These are phyloP conservation scores for Salvelinus sp. DNA, from an alignment of 2,113 vertebrate genomes.

Conservation along the genomic window DNA sequence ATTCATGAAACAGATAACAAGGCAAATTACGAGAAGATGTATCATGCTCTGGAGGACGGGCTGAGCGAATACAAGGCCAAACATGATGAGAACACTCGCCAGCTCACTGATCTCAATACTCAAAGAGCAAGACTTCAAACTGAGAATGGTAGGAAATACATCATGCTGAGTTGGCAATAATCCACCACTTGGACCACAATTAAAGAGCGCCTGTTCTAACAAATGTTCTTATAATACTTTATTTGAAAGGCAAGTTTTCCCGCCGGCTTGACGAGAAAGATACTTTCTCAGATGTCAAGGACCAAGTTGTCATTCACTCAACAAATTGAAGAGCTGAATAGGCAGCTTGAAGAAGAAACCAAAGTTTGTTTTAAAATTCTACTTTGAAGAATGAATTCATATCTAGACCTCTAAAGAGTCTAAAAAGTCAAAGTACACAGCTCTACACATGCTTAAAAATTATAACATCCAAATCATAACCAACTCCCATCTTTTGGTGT, in stretches of 20 bases:
- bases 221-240: neutral
- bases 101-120: slow-evolving; percentile 68
- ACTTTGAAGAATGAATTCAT: neutral
- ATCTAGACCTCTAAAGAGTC: neutral
- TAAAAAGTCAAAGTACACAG: neutral
- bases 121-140: slow-evolving; percentile 76
- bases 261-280: slow-evolving; percentile 79
- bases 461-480: too few relatives aligned
- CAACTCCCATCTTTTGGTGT: neutral
- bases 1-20: slow-evolving; percentile 24
- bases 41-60: slow-evolving; percentile 76
- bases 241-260: slow-evolving; percentile 68
- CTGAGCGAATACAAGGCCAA: slow-evolving; percentile 75
- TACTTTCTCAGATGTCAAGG: slow-evolving; percentile 78
- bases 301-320: slow-evolving; percentile 76
- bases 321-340: slow-evolving; percentile 79
- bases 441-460: neutral
- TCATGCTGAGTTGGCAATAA: too few relatives aligned
- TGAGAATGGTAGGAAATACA: slow-evolving; percentile 64
- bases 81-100: slow-evolving; percentile 73
- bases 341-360: slow-evolving; percentile 76
- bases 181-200: too few relatives aligned
- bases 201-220: neutral
- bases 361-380: slow-evolving; percentile 59
- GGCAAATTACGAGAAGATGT: slow-evolving; percentile 79